Conservation (phyloP, 2,797 vertebrate species). For the Pseudopleuronectes americanus region DNA sequence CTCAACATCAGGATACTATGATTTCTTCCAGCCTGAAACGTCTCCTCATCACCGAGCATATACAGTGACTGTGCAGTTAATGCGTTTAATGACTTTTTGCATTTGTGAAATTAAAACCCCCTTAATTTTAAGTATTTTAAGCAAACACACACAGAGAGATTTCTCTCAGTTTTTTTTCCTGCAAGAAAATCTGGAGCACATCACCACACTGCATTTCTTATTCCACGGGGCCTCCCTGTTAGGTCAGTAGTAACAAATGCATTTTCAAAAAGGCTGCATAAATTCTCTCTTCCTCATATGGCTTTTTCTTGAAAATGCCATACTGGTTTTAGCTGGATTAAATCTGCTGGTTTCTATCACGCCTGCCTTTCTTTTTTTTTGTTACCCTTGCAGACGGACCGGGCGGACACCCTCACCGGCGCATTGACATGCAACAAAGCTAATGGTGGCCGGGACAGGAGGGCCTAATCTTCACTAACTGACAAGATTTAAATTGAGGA, state of each 20-base stretch:
- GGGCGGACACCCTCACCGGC: conserved; percentile 89
- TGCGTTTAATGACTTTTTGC: conserved; percentile 44
- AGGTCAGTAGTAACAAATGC: conserved; percentile 80
- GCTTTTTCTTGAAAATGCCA: conserved; percentile 67
- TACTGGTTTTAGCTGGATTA: conserved; percentile 76
- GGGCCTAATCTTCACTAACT: conserved; percentile 99
- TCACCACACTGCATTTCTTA: conserved; percentile 61
- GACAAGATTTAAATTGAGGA: conserved; percentile 99
- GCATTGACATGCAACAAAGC: conserved; percentile 99
- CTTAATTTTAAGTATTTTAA: conserved; percentile 44
- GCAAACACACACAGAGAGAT: conserved; percentile 31
- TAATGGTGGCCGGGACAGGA: conserved; percentile 98
- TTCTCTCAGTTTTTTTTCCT: conserved; percentile 45
- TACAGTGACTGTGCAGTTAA: conserved; percentile 27
- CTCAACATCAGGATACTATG: conserved; percentile 90
- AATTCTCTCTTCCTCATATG: conserved; percentile 59
- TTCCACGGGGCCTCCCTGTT: conserved; percentile 66
- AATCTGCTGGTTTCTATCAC: conserved; percentile 73
- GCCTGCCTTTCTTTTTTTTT: conserved; percentile 36
- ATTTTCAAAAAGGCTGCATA: conserved; percentile 79
- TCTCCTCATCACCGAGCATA: conserved; percentile 47
- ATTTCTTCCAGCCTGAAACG: conserved; percentile 86
- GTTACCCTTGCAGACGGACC: conserved; percentile 88
- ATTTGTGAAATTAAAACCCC: conserved; percentile 53
- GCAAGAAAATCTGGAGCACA: conserved; percentile 69